Conservation (phyloP, 2,797 vertebrate species). For the Pithecia hirsuta region DNA sequence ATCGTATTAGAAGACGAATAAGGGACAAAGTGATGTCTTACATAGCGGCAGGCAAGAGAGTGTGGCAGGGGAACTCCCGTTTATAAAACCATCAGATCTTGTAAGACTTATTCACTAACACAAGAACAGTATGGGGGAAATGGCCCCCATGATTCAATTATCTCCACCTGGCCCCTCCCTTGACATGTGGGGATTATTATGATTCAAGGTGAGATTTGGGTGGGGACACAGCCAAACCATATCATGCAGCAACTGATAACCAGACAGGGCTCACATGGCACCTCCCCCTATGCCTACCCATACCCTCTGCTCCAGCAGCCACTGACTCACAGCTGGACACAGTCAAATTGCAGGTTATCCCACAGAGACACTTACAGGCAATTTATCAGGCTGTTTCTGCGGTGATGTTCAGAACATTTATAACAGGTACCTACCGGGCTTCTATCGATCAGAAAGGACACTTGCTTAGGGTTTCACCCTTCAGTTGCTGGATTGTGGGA, state of each 20-base stretch:
- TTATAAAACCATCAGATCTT: too few relatives aligned
- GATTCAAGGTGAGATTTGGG: too few relatives aligned
- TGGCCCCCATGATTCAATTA: too few relatives aligned
- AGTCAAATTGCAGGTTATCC: neutral
- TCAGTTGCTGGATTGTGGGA: neutral
- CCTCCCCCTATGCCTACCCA: neutral
- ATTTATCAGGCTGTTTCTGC: neutral
- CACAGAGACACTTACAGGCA: neutral
- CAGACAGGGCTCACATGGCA: neutral
- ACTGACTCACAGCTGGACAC: neutral
- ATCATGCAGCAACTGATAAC: neutral
- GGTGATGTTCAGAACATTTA: neutral
- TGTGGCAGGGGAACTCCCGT: too few relatives aligned
- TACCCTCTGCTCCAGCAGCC: neutral
- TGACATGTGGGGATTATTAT: too few relatives aligned
- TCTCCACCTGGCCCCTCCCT: too few relatives aligned
- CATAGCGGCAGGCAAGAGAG: too few relatives aligned
- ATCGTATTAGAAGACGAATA: too few relatives aligned
- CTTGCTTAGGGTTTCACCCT: neutral
- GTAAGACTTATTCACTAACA: too few relatives aligned
- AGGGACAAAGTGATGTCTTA: too few relatives aligned
- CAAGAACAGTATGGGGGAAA: too few relatives aligned
- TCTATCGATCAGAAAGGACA: neutral
- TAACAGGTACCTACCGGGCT: neutral
- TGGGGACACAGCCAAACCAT: too few relatives aligned